Evolutionary conservation across 2,113 vertebrate species (phyloP), one percentile per base, ranked within the genome.

Genomic region (Alouatta palliata): DNA sequence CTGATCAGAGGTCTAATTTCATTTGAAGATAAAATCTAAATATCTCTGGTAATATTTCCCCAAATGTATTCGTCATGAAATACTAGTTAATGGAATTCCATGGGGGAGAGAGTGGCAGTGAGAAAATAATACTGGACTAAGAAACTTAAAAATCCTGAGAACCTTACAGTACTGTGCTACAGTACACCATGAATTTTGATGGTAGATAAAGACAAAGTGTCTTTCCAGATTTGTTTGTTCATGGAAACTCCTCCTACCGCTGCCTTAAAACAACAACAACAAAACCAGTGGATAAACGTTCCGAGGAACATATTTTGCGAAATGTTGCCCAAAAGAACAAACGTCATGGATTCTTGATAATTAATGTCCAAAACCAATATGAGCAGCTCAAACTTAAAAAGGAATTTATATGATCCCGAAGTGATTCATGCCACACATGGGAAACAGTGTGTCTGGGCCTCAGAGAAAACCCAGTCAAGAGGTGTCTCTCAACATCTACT

Each of bases 251-350:
- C 52, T 76, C 45, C 13, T 8, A 3, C 13, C 40, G 3, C 6
- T 49, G 12, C 61, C 61, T 64, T 64, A 64, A 64, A 64, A 64
- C 61, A 64, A 64, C 27, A 64, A 66, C 11, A 93, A 87, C 71
- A 54, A 16, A 87, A 45, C n/a, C 83, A 94, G 20, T 45, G 47
- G 21, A 84, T 79, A 84, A 73, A 91, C 30, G 7, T 73, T 84
- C 49, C 37, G 14, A 76, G 77, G 64, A 84, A 96, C 21, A 79
- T 35, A 79, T 35, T 71, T 85, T 54, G 43, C 52, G 40, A 86
- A 61, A 93, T n/a, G 11, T 27, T 89, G 58, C 71, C 77, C 25
- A 93, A 89, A 86, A 81, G 12, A 95, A 77, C 25, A 94, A 84
- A 88, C 25, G 19, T 87, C 58, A 85, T 1, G 3, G 23, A 80